Conservation (phyloP, 2,113 vertebrate genomes). For the Setophaga petechia region DNA sequence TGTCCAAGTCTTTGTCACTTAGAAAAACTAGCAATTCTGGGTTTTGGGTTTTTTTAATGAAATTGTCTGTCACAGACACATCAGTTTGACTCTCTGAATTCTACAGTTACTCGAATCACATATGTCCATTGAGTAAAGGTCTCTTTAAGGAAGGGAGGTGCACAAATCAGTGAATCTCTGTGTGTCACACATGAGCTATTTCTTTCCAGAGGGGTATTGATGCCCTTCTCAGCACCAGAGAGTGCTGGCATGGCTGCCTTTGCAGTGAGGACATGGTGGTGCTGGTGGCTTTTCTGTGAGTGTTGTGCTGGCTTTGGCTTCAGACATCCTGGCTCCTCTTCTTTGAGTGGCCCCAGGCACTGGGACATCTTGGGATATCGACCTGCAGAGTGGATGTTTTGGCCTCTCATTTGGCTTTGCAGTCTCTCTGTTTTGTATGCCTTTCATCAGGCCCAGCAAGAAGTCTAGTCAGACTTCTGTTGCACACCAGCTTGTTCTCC, state of each 20-base stretch:
- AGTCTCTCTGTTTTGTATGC: background rate
- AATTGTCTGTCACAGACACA: background rate
- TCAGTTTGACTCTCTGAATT: background rate
- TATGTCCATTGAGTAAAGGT: background rate
- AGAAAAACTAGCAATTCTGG: background rate
- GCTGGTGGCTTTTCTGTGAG: background rate
- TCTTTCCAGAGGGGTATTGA: background rate
- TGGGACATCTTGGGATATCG: background rate
- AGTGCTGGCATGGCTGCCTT: background rate
- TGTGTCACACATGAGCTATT: background rate
- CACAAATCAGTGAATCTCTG: fast-evolving
- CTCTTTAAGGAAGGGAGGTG: background rate
- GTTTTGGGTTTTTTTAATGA: background rate
- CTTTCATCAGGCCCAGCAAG: background rate
- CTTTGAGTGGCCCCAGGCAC: background rate
- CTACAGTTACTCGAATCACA: background rate
- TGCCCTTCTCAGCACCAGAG: background rate
- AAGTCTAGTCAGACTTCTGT: background rate
- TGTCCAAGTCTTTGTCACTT: background rate
- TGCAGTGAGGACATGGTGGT: background rate
- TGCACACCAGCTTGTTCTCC: background rate
- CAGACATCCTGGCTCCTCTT: background rate
- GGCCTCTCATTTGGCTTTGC: background rate
- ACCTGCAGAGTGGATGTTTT: fast-evolving
- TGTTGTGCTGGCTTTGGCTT: background rate